Evolutionary conservation across 2,113 vertebrate genomes (phyloP), one percentile per base, ranked within the genome.

Genomic region (Notarius lentiginosus): DNA sequence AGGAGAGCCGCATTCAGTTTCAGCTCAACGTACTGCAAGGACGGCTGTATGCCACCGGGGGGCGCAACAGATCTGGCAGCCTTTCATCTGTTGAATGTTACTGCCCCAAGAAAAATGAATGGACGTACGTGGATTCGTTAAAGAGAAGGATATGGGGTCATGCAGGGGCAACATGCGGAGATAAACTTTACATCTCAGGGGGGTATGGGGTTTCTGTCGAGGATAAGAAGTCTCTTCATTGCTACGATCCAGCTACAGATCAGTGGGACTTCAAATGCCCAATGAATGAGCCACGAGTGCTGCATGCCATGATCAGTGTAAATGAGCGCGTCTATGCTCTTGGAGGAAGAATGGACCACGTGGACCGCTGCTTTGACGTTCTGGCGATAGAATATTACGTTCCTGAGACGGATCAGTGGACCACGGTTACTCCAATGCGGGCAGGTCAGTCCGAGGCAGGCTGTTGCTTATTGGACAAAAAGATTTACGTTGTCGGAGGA

Each of bases 101-200:
- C 79, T 98, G 97, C 90, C 97, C 98, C 0, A 96, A 95, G 90
- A 96, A 93, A 72, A 99, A 99, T 0, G 95, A 97, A 92, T 99
- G 98, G 98, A 96, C 90, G 1, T 96, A 95, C 0, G 97, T 96
- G 22, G 97, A 98, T 85, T 96, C 97, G 0, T 91, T 99, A 34
- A 98, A 97, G 87, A 97, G 98, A 84, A 95, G 98, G 89, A 97
- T 97, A 20, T 99, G 98, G 98, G 98, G 98, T 11, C 98, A 99
- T 0, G 98, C 98, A 0, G 98, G 97, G 0, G 96, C 96, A 1
- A 89, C 96, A 0, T 96, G 90, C 0, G 95, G 95, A 0, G 96
- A 95, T 30, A 96, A 90, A 75, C 91, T 99, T 0, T 99, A 99
- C 65, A 94, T 99, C 80, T 98, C 98, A 0, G 98, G 98, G 0